These are phyloP conservation scores for Ophiodon elongatus DNA, from an alignment of 2,113 vertebrate species.

Conservation along the genomic window DNA sequence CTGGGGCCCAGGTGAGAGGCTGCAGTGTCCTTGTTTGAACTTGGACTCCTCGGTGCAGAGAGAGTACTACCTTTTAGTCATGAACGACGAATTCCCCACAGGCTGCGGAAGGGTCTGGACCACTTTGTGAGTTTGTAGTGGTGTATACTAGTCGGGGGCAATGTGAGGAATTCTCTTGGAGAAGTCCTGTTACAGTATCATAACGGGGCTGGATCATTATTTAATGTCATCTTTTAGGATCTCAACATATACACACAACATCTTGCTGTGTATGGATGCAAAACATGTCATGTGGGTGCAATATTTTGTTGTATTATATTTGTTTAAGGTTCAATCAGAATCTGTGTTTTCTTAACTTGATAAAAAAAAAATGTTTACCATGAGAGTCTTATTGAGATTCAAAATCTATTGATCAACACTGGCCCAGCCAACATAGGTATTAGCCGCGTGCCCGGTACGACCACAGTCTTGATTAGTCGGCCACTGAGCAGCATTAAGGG, in stretches of 20 bases:
- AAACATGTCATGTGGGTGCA: no score
- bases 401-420: background rate
- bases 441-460: no score
- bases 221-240: background rate
- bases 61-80: background rate
- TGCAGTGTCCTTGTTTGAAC: conserved; percentile 42
- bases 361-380: no score
- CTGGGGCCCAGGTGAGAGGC: conserved; percentile 26
- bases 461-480: no score
- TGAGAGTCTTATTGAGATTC: background rate
- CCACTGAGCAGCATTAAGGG: no score
- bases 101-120: no score
- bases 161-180: background rate
- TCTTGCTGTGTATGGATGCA: no score
- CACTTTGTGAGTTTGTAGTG: background rate
- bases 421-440: no score
- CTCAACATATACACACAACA: no score
- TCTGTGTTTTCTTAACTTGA: no score
- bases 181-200: background rate
- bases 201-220: background rate
- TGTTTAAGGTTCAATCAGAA: no score
- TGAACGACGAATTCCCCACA: background rate
- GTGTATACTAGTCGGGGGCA: background rate
- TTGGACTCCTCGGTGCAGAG: background rate
- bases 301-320: no score